phyloP scores from a whole-genome alignment of 2,888 invertebrate genomes.

The Agriopis aurantiaria region DNA sequence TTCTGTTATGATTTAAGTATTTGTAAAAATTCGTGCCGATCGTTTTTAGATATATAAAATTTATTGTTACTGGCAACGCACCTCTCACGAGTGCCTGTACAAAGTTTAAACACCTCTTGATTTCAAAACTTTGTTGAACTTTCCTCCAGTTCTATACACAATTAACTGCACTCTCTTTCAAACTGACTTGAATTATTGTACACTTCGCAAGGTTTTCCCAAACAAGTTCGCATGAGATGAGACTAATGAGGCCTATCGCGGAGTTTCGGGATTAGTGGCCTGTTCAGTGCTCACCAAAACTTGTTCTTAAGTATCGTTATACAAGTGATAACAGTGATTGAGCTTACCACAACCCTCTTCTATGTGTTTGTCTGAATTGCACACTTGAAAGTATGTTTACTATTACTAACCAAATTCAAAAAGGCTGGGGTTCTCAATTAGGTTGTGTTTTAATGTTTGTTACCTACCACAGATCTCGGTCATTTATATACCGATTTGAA shows the following conservation, averaged over 20 bases:
- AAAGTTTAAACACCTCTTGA: constrained; percentile 14
- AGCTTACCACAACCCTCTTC: not conserved
- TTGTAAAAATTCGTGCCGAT: too few relatives aligned
- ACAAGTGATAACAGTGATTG: constrained; percentile 5
- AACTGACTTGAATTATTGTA: constrained; percentile 21
- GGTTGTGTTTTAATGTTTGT: too few relatives aligned
- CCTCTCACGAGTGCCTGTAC: not conserved
- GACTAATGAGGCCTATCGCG: constrained; percentile 54
- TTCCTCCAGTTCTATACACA: constrained; percentile 13
- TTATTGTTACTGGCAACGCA: not conserved
- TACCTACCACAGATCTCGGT: too few relatives aligned
- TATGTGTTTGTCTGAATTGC: not conserved
- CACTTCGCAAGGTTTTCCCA: constrained; percentile 23
- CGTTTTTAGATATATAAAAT: constrained; percentile 1
- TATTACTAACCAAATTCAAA: too few relatives aligned
- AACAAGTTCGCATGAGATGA: constrained; percentile 38
- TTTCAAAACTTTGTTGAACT: constrained; percentile 8
- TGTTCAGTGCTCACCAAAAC: constrained; percentile 38
- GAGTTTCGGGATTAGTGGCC: constrained; percentile 55
- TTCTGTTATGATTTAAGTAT: too few relatives aligned
- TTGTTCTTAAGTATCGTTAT: constrained; percentile 40
- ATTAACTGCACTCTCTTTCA: constrained; percentile 27
- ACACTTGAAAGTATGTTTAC: too few relatives aligned
- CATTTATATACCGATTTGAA: too few relatives aligned
- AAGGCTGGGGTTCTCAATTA: too few relatives aligned